Conservation (phyloP, 2,888 invertebrate genomes). For the Heliconius cydno region DNA sequence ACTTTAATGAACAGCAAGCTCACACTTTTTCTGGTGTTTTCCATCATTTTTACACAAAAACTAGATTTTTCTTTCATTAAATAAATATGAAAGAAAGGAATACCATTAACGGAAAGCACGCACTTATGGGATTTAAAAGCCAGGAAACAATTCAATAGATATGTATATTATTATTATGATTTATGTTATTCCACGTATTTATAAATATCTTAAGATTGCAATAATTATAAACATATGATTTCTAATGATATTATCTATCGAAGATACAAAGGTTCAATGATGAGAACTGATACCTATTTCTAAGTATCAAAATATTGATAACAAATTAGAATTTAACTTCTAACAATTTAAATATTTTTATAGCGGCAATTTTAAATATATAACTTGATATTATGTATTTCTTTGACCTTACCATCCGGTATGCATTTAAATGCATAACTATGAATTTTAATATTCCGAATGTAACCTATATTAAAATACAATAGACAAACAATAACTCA, state of each 20-base stretch:
- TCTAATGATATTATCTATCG: slow-evolving; percentile 16
- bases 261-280: slow-evolving; percentile 7
- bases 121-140: not conserved
- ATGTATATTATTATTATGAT: not conserved
- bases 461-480: not conserved
- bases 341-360: not conserved
- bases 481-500: not conserved
- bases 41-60: not conserved
- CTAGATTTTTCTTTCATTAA: not conserved
- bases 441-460: not conserved
- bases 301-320: not conserved
- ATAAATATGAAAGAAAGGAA: not conserved
- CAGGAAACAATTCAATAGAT: not conserved
- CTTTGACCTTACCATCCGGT: not conserved
- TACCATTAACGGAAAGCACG: too few species aligned
- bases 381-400: not conserved
- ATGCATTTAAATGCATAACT: not conserved
- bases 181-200: not conserved
- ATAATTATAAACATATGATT: slow-evolving; percentile 18
- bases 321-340: too few species aligned
- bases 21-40: slow-evolving; percentile 3
- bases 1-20: slow-evolving; percentile 7
- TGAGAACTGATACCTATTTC: not conserved
- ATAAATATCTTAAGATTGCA: slow-evolving; percentile 14
- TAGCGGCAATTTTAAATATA: not conserved